These are phyloP conservation scores for Anoncus sp. DNA, from an alignment of 2,888 invertebrate genomes.

Conservation along the genomic window DNA sequence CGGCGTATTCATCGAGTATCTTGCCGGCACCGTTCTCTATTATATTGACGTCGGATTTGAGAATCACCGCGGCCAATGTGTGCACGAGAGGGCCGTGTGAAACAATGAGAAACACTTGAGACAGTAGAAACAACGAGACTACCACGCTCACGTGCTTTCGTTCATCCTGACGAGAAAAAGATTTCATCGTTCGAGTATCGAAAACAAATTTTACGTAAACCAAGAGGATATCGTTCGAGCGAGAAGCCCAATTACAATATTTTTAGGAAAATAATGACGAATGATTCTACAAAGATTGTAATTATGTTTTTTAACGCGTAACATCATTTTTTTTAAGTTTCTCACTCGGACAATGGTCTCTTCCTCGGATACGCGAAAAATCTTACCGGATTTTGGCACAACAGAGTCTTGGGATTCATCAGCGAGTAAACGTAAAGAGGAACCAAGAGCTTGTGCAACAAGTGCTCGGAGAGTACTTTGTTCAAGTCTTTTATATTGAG, in stretches of 20 bases:
- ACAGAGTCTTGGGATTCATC: slow-evolving; percentile 82
- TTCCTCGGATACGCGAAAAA: neutral
- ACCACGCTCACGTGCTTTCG: slow-evolving; percentile 88
- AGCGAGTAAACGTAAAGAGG: slow-evolving; percentile 97
- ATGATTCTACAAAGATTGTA: no score
- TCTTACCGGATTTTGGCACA: slow-evolving; percentile 77
- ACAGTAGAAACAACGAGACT: slow-evolving; percentile 95
- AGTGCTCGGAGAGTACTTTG: slow-evolving; percentile 96
- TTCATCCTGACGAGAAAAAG: slow-evolving; percentile 73
- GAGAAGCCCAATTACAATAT: no score
- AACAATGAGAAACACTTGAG: slow-evolving; percentile 97
- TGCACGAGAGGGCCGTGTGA: slow-evolving; percentile 96
- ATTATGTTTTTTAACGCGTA: no score
- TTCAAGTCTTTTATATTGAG: slow-evolving; percentile 96
- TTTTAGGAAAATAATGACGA: no score
- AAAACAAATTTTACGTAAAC: neutral
- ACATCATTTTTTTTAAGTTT: no score
- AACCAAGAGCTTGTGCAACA: slow-evolving; percentile 95
- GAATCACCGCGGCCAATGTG: slow-evolving; percentile 94
- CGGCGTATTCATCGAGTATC: slow-evolving; percentile 87
- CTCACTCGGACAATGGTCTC: no score
- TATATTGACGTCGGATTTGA: slow-evolving; percentile 91
- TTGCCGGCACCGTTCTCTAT: slow-evolving; percentile 89
- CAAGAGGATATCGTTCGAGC: neutral
- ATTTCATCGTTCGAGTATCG: neutral